phyloP scores from a whole-genome alignment of 2,888 invertebrate genomes.

The Pyrochroa serraticornis region DNA sequence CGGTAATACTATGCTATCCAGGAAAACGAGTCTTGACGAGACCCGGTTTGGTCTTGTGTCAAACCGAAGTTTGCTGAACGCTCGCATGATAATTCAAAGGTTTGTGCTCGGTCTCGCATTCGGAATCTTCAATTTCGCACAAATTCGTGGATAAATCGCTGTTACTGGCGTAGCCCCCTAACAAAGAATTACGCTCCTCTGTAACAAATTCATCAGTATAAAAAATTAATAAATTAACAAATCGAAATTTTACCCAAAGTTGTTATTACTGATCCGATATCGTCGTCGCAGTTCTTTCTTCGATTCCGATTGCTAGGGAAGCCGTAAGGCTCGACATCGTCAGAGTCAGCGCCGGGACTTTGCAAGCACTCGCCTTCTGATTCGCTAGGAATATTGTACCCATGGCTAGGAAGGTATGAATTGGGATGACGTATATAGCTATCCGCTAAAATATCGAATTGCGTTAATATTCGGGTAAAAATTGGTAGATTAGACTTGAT shows the following conservation, averaged over 20 bases:
- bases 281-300: constrained; percentile 62
- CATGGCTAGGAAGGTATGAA: constrained; percentile 74
- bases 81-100: constrained; percentile 55
- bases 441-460: constrained; percentile 54
- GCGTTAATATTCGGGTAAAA: neutral
- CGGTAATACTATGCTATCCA: constrained; percentile 49
- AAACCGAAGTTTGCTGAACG: constrained; percentile 58
- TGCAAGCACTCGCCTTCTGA: constrained; percentile 64
- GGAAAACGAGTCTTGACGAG: constrained; percentile 45
- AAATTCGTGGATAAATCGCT: constrained; percentile 87
- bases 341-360: constrained; percentile 57
- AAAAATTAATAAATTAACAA: neutral
- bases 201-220: constrained; percentile 39
- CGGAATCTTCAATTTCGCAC: constrained; percentile 92
- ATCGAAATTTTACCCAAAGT: constrained; percentile 62
- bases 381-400: constrained; percentile 71
- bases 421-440: constrained; percentile 84
- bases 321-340: constrained; percentile 61
- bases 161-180: constrained; percentile 75
- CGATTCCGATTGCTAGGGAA: constrained; percentile 59
- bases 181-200: constrained; percentile 78
- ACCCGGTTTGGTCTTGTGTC: constrained; percentile 43
- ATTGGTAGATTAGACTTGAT: neutral
- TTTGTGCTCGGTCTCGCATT: constrained; percentile 66
- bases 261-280: constrained; percentile 72